phyloP scores from a whole-genome alignment of 1,140 invertebrate species.

The Anadara kagoshimensis region DNA sequence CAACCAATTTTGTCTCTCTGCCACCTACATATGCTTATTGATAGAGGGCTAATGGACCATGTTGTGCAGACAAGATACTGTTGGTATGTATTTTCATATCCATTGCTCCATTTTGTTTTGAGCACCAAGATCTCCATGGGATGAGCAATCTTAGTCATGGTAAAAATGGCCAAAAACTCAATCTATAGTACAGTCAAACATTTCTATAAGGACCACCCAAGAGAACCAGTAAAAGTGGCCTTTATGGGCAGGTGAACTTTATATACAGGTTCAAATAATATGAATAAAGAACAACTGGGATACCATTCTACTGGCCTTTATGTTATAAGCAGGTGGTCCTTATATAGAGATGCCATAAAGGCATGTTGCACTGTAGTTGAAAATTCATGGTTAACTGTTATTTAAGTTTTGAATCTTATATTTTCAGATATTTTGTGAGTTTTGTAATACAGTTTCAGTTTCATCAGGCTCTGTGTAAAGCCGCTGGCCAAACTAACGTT shows the following conservation, averaged over 20 bases:
- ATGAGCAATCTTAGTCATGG: not conserved
- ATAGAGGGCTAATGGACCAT: too few relatives aligned
- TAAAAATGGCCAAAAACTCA: not conserved
- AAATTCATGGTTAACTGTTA: not conserved
- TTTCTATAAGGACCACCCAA: too few relatives aligned
- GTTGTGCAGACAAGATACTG: too few relatives aligned
- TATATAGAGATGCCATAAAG: not conserved
- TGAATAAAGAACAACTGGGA: too few relatives aligned
- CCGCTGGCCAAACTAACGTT: slow-evolving; percentile 81
- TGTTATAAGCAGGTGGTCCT: not conserved
- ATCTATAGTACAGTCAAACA: not conserved
- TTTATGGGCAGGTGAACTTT: too few relatives aligned
- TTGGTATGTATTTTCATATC: not conserved
- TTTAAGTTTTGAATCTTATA: not conserved
- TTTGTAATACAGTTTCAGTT: slow-evolving; percentile 95
- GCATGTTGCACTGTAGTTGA: not conserved
- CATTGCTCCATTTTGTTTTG: not conserved
- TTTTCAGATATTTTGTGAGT: slow-evolving; percentile 75
- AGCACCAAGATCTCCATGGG: not conserved
- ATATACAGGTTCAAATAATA: too few relatives aligned
- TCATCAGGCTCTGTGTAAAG: slow-evolving; percentile 86
- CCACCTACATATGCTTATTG: too few relatives aligned
- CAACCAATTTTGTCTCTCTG: too few relatives aligned
- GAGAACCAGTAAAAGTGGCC: too few relatives aligned
- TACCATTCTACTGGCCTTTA: too few relatives aligned